Evolutionary conservation across 2,888 invertebrate species (phyloP).

Genomic region (Caenorhabditis sinica): DNA sequence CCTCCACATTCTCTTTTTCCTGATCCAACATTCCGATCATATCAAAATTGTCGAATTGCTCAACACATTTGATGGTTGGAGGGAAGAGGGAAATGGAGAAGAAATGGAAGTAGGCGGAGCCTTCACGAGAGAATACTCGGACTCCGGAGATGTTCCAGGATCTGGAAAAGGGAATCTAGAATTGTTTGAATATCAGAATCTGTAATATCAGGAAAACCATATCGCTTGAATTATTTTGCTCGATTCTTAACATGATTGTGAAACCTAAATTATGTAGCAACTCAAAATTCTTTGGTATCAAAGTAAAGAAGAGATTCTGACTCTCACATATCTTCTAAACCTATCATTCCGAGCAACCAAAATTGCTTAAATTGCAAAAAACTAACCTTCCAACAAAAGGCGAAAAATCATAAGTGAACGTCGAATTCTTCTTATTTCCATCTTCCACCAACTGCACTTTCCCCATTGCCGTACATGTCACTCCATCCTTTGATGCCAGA

Average conservation of each 20-base stretch:
- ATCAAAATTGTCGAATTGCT: conserved; percentile 67
- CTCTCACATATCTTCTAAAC: no score
- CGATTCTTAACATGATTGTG: no score
- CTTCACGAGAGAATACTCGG: conserved; percentile 82
- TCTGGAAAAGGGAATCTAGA: conserved; percentile 76
- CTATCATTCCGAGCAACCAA: no score
- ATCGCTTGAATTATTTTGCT: no score
- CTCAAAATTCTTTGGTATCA: no score
- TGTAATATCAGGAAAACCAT: no score
- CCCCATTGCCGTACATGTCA: conserved; percentile 84
- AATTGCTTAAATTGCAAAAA: no score
- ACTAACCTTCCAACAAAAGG: conserved; percentile 60
- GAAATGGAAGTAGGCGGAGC: conserved; percentile 81
- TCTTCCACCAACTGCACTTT: conserved; percentile 59
- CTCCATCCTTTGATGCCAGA: conserved; percentile 69
- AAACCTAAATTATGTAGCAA: no score
- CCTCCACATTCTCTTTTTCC: conserved; percentile 65
- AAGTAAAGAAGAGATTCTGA: no score
- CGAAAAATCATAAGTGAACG: conserved; percentile 76
- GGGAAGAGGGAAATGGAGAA: conserved; percentile 80
- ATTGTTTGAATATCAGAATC: no score
- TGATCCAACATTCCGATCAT: conserved; percentile 57
- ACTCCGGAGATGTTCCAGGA: conserved; percentile 84
- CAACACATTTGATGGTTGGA: conserved; percentile 72
- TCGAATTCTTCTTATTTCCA: conserved; percentile 52